A percentile compares a stretch with the other conserved stretches of the same genome.
These are phyloP conservation scores for Mechanitis messenoides DNA, from an alignment of 2,888 invertebrate genomes.

Conservation along the genomic window DNA sequence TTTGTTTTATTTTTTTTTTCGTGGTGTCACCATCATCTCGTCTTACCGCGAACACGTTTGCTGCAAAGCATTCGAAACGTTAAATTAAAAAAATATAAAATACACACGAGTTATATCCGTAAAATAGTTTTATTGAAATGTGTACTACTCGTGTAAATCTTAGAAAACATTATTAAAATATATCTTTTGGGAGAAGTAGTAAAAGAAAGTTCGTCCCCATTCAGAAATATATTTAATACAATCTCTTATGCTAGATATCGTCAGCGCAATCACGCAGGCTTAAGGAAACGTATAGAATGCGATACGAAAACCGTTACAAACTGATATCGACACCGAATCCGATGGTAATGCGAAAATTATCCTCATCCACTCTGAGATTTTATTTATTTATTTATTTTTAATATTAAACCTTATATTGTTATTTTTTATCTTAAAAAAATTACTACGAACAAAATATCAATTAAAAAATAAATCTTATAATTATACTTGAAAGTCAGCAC, in stretches of 20 bases:
- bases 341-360: slow-evolving; percentile 73
- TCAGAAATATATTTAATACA: slow-evolving; percentile 24
- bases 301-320: slow-evolving; percentile 66
- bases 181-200: background rate
- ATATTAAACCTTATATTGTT: background rate
- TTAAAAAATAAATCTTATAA: background rate
- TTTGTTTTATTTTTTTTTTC: too few species aligned
- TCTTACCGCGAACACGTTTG: too few species aligned
- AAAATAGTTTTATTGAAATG: too few species aligned
- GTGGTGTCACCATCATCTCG: too few species aligned
- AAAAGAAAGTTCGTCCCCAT: slow-evolving; percentile 18
- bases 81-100: too few species aligned
- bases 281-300: slow-evolving; percentile 58
- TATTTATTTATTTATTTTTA: background rate
- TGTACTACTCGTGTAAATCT: too few species aligned
- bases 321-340: slow-evolving; percentile 64
- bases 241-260: slow-evolving; percentile 27
- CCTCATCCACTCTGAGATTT: slow-evolving; percentile 39
- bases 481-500: too few species aligned
- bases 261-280: slow-evolving; percentile 36
- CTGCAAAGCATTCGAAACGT: too few species aligned
- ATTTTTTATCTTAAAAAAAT: background rate
- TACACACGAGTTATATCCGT: too few species aligned
- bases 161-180: slow-evolving; percentile 1
- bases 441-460: background rate